Conservation (phyloP, 2,888 invertebrate genomes). For the Hybos culiciformis region DNA sequence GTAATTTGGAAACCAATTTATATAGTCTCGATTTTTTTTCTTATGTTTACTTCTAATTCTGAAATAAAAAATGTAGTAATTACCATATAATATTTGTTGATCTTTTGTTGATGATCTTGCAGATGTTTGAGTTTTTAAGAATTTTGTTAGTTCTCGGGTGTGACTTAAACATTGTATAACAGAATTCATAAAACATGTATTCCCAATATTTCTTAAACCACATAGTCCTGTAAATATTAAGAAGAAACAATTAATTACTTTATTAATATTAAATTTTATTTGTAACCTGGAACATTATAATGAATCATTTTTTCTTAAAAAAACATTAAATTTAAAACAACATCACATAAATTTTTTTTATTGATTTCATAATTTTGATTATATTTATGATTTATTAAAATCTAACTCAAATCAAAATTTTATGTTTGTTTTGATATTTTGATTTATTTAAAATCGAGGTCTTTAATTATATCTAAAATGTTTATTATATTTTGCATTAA, state of each 20-base stretch:
- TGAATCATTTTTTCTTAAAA: not conserved
- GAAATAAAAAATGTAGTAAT: not conserved
- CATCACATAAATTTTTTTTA: too few species aligned
- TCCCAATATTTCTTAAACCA: slow-evolving; percentile 87
- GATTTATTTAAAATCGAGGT: too few species aligned
- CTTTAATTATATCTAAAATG: too few species aligned
- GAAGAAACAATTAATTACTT: not conserved
- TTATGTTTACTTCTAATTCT: too few species aligned
- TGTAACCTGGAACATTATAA: slow-evolving; percentile 7
- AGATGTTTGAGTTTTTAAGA: slow-evolving; percentile 27
- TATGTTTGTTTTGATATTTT: too few species aligned
- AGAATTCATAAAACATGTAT: slow-evolving; percentile 42
- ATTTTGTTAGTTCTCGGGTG: slow-evolving; percentile 34
- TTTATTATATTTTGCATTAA: too few species aligned
- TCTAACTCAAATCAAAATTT: too few species aligned
- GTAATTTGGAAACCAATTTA: too few species aligned
- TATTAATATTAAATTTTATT: not conserved
- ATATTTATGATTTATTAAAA: too few species aligned
- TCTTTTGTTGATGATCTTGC: slow-evolving; percentile 34
- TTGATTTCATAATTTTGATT: too few species aligned
- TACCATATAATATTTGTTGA: slow-evolving; percentile 33
- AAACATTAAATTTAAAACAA: too few species aligned
- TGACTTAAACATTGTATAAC: slow-evolving; percentile 36
- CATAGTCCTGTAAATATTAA: slow-evolving; percentile 46
- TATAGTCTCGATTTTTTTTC: too few species aligned